Base-by-base conservation (phyloP, 2,888 invertebrate species). In the Mycalesis mineus region DNA sequence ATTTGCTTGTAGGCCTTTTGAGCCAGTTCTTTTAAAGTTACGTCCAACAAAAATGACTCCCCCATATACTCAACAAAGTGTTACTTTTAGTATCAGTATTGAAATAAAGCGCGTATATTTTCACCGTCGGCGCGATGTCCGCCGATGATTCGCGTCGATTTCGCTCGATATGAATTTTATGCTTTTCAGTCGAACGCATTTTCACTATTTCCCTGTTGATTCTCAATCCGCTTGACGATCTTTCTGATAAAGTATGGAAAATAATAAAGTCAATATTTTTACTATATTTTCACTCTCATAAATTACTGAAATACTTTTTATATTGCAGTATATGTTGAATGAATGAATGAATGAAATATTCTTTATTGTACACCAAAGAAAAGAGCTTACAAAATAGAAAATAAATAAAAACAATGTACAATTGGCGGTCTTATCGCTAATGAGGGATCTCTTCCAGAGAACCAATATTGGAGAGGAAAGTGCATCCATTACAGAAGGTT, bases 181-280 rank as follows among this genome's bases (percentile, higher is more conserved):
- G 52, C 56, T 65, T 56, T 65, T 59, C 63, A 58, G 59, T 56
- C 54, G 53, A 47, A 49, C 54, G 55, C 59, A 57, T 62, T 64
- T 61, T 54, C 50, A 40, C 44, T 48, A 55, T 49, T 58, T 55
- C 44, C 15, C 37, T 15, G 31, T 55, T 57, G 49, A 55, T 56
- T 42, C 50, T 31, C 48, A 55, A 56, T 50, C 48, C 33, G 11
- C 5, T 29, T 17, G 40, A 28, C 42, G 55, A 61, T 53, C 41
- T 54, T 33, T 58, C 14, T 40, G 61, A 55, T 55, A 33, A 13
- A 15, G 47, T 13, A 45, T 45, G 31, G 29, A 6, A 14, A 39
- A 39, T 14, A 13, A n/a, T 14, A 39, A 36, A 36, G 4, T 36
- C 22, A 36, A 11, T 36, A 36, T 11, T 36, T 4, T 36, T 4